phyloP scores from a whole-genome alignment of 2,113 vertebrate genomes.

The Dolichallabes microphthalmus region DNA sequence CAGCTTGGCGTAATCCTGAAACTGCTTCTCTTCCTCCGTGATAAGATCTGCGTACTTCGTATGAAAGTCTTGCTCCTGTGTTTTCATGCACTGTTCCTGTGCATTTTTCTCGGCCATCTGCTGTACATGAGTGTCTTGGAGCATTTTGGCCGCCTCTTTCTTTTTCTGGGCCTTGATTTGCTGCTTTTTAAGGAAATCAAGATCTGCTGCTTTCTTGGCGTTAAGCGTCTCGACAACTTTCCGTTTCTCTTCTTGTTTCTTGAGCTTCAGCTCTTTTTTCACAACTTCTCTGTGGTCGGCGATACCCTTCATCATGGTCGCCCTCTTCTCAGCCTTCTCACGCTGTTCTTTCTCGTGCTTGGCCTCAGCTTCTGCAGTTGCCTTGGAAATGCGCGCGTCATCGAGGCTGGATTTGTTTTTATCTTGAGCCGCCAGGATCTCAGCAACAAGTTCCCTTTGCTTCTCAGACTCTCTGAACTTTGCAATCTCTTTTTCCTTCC shows the following conservation, averaged over 20 bases:
- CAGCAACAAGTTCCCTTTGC: slow-evolving; percentile 69
- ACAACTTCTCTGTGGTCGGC: slow-evolving; percentile 73
- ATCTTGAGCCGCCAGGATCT: slow-evolving; percentile 65
- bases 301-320: slow-evolving; percentile 76
- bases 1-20: slow-evolving; percentile 82
- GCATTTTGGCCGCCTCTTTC: slow-evolving; percentile 59
- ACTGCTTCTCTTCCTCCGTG: slow-evolving; percentile 74
- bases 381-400: slow-evolving; percentile 71
- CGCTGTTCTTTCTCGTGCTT: slow-evolving; percentile 63
- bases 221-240: slow-evolving; percentile 64
- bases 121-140: slow-evolving; percentile 73
- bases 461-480: slow-evolving; percentile 80
- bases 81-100: slow-evolving; percentile 64
- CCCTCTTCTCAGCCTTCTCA: slow-evolving; percentile 76
- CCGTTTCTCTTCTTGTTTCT: slow-evolving; percentile 66
- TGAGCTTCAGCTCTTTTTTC: slow-evolving; percentile 75
- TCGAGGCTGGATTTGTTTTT: slow-evolving; percentile 66
- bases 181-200: slow-evolving; percentile 74
- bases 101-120: slow-evolving; percentile 79
- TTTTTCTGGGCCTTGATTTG: slow-evolving; percentile 70
- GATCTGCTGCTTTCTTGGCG: slow-evolving; percentile 70
- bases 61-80: slow-evolving; percentile 69
- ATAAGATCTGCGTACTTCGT: slow-evolving; percentile 65
- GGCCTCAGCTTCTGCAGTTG: slow-evolving; percentile 73
- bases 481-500: slow-evolving; percentile 76